Conservation (phyloP, 1,140 invertebrate genomes). For the Anastrepha obliqua region DNA sequence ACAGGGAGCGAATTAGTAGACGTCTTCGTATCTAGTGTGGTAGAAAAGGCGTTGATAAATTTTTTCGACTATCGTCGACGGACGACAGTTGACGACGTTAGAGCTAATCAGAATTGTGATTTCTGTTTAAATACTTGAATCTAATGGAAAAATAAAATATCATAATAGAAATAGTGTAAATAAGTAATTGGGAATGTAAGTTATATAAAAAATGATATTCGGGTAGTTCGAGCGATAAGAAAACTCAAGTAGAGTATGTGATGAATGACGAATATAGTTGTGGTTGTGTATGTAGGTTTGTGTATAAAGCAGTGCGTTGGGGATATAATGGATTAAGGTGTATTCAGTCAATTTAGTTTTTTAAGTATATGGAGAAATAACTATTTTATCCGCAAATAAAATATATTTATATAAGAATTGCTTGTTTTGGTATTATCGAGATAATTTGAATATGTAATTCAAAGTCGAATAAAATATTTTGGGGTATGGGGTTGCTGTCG, state of each 20-base stretch:
- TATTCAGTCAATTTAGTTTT: slow-evolving; percentile 26
- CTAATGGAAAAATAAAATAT: background rate
- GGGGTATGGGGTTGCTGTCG: too few species aligned
- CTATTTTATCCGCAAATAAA: too few species aligned
- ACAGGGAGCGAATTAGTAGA: background rate
- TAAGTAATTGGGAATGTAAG: background rate
- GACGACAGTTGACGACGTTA: background rate
- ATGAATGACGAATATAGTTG: slow-evolving; percentile 26
- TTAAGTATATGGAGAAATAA: background rate
- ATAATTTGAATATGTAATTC: too few species aligned
- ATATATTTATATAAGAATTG: too few species aligned
- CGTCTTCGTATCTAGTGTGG: slow-evolving; percentile 26
- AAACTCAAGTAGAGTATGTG: slow-evolving; percentile 5
- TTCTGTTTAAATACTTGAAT: slow-evolving; percentile 1
- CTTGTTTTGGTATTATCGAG: too few species aligned
- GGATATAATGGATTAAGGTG: background rate
- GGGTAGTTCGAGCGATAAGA: slow-evolving; percentile 31
- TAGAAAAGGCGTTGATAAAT: slow-evolving; percentile 32
- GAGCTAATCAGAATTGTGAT: background rate
- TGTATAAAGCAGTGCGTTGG: background rate
- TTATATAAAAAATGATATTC: background rate
- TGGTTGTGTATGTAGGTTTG: background rate
- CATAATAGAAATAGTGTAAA: background rate
- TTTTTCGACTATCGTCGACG: slow-evolving; percentile 1
- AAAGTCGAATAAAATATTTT: too few species aligned